These are phyloP conservation scores for Gadus macrocephalus DNA, from an alignment of 2,113 vertebrate genomes.

Conservation along the genomic window DNA sequence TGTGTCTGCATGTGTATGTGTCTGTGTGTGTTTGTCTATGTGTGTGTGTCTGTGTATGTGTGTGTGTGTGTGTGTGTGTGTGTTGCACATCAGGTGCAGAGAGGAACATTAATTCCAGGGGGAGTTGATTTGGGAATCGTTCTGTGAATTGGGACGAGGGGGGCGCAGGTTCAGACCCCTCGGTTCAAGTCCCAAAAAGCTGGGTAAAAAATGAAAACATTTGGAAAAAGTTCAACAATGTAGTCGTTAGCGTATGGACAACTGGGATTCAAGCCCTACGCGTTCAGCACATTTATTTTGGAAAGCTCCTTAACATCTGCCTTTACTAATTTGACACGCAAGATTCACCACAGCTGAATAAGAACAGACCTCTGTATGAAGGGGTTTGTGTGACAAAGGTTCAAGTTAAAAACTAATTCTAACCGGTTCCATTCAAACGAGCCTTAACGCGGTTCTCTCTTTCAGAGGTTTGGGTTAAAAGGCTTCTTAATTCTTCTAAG, in stretches of 20 bases:
- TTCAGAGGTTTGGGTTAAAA: background rate
- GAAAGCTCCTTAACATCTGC: slow-evolving; percentile 60
- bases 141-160: slow-evolving; percentile 42
- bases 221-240: no score
- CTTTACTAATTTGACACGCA: slow-evolving; percentile 55
- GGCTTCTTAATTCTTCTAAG: background rate
- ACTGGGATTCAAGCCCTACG: slow-evolving; percentile 11
- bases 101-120: slow-evolving; percentile 41
- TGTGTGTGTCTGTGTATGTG: background rate
- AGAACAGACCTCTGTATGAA: slow-evolving; percentile 38
- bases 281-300: slow-evolving; percentile 24
- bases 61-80: background rate
- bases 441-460: background rate
- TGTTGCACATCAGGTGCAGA: slow-evolving; percentile 54
- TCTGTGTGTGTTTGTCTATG: slow-evolving; percentile 15
- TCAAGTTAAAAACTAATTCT: background rate
- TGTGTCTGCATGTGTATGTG: slow-evolving; percentile 15
- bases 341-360: slow-evolving; percentile 29
- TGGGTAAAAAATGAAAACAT: background rate
- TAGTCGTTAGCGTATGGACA: no score
- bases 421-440: background rate
- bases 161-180: slow-evolving; percentile 43
- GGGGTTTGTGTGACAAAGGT: background rate
- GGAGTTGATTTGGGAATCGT: slow-evolving; percentile 38
- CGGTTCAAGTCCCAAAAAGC: slow-evolving; percentile 24